A percentile compares a stretch with the other conserved stretches of the same genome.
Evolutionary conservation across 2,888 invertebrate genomes (phyloP).

Genomic region (Nemurella pictetii): DNA sequence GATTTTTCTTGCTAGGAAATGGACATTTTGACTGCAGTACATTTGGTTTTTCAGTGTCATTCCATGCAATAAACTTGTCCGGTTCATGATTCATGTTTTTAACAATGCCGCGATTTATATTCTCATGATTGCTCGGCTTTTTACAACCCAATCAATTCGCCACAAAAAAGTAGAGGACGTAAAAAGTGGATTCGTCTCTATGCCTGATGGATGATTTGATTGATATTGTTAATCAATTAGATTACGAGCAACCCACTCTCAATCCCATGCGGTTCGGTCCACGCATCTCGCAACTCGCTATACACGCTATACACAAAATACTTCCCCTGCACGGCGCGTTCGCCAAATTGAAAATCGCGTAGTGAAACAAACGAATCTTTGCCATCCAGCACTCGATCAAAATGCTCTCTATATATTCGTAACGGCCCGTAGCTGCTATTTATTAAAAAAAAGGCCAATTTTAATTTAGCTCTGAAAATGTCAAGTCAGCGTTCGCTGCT

Average conservation of each 20-base stretch:
- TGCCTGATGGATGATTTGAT: slow-evolving; percentile 14
- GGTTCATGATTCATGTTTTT: background rate
- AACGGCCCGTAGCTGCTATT: background rate
- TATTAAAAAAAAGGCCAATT: slow-evolving; percentile 19
- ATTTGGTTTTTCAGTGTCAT: background rate
- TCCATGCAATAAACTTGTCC: background rate
- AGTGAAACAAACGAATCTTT: slow-evolving; percentile 17
- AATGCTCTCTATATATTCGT: background rate
- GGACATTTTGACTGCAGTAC: background rate
- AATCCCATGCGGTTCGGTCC: too few relatives aligned
- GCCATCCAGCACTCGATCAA: background rate
- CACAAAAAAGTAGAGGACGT: background rate
- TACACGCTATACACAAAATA: background rate
- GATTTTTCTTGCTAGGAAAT: background rate
- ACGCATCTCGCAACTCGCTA: too few relatives aligned
- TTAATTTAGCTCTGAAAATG: slow-evolving; percentile 20
- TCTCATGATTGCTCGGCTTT: background rate
- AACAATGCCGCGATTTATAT: background rate
- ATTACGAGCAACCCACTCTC: slow-evolving; percentile 21
- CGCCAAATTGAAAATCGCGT: slow-evolving; percentile 19
- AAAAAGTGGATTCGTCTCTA: background rate
- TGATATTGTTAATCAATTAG: slow-evolving; percentile 29
- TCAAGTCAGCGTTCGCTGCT: background rate
- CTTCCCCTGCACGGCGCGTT: background rate
- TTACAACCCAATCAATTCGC: background rate